These are phyloP conservation scores for Tortrix viridana DNA, from an alignment of 2,888 invertebrate genomes.

Conservation along the genomic window DNA sequence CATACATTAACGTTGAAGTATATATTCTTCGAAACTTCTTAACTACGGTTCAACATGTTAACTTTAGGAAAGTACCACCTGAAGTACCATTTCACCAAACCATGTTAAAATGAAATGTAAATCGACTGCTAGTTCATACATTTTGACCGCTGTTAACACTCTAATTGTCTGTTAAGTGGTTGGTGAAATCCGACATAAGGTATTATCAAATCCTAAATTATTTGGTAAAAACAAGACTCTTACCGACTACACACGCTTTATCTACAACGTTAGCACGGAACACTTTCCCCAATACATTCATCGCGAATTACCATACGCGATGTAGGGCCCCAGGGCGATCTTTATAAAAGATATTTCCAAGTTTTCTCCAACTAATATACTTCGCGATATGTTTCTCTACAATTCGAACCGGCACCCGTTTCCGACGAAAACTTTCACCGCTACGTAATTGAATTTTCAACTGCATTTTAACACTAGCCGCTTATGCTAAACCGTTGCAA, in stretches of 20 bases:
- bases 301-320: slow-evolving; percentile 21
- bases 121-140: too few relatives aligned
- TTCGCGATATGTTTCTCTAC: slow-evolving; percentile 9
- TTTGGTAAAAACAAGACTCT: too few relatives aligned
- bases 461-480: slow-evolving; percentile 33
- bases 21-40: too few relatives aligned
- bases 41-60: too few relatives aligned
- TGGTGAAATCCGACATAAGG: too few relatives aligned
- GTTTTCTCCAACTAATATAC: slow-evolving; percentile 29
- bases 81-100: too few relatives aligned
- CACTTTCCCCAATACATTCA: slow-evolving; percentile 11
- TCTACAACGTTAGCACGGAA: background rate
- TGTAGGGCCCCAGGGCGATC: slow-evolving; percentile 24
- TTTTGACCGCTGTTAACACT: too few relatives aligned
- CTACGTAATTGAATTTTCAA: slow-evolving; percentile 31
- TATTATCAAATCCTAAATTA: too few relatives aligned
- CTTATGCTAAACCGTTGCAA: slow-evolving; percentile 35
- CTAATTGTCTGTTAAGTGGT: too few relatives aligned
- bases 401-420: slow-evolving; percentile 29
- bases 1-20: too few relatives aligned
- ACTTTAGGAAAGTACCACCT: too few relatives aligned
- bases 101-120: too few relatives aligned
- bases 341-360: slow-evolving; percentile 31
- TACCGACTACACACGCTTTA: background rate
- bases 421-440: slow-evolving; percentile 22